phyloP scores from a whole-genome alignment of 1,140 invertebrate species.

The Drosophila baimaii region DNA sequence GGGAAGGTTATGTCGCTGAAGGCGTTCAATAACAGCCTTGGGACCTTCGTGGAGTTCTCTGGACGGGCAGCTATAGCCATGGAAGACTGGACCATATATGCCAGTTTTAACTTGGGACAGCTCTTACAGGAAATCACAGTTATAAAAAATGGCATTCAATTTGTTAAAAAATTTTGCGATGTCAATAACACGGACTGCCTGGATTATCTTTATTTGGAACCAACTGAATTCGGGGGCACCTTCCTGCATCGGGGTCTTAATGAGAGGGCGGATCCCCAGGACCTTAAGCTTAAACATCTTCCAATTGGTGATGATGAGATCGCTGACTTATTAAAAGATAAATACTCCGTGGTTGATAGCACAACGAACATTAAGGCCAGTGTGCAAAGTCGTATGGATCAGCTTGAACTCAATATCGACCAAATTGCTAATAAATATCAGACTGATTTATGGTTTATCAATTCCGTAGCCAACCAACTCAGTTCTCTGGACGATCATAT shows the following conservation, averaged over 20 bases:
- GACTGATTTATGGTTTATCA: rapidly evolving
- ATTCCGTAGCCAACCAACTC: neutral
- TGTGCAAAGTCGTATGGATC: neutral
- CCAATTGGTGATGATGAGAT: neutral
- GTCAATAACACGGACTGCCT: rapidly evolving
- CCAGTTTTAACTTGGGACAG: neutral
- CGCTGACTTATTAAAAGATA: neutral
- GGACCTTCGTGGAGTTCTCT: conserved; percentile 14
- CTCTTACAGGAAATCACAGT: neutral
- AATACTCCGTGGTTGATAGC: conserved; percentile 1
- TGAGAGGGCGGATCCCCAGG: neutral
- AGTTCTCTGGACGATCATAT: neutral
- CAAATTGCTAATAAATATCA: rapidly evolving
- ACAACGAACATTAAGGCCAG: neutral
- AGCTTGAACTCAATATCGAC: neutral
- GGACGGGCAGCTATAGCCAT: conserved; percentile 17
- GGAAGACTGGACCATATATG: conserved; percentile 11
- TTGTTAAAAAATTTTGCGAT: neutral
- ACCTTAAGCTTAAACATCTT: neutral
- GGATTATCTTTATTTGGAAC: neutral
- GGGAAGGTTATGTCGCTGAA: conserved; percentile 1
- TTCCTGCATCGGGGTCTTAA: neutral
- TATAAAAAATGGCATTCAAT: neutral
- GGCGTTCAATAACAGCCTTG: conserved; percentile 25
- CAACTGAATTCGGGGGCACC: neutral